Evolutionary conservation across 2,888 invertebrate genomes (phyloP).

Genomic region (Trissolcus brochymenae): DNA sequence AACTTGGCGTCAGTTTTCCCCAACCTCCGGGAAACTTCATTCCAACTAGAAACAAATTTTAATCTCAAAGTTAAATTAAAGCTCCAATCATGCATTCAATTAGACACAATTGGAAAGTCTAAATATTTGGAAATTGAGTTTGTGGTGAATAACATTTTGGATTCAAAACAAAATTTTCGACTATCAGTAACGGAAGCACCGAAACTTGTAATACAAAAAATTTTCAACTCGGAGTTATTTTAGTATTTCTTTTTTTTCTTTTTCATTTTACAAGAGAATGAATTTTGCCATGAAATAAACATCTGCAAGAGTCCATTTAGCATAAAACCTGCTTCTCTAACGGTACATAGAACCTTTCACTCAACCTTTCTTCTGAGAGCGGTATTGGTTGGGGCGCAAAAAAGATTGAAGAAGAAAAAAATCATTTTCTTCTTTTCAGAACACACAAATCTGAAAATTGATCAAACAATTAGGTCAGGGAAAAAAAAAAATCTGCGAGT

Average conservation of each 20-base stretch:
- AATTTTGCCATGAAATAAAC: not conserved
- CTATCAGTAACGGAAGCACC: not conserved
- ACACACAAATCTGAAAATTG: too few relatives aligned
- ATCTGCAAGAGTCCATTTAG: slow-evolving; percentile 39
- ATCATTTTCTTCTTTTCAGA: not conserved
- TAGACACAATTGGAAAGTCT: not conserved
- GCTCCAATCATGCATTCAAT: too few relatives aligned
- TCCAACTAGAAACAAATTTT: not conserved
- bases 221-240: not conserved
- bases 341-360: slow-evolving; percentile 52
- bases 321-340: slow-evolving; percentile 33
- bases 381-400: too few relatives aligned
- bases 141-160: not conserved
- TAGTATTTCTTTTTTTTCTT: not conserved
- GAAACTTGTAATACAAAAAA: not conserved
- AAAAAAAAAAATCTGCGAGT: not conserved
- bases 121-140: not conserved
- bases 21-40: too few relatives aligned
- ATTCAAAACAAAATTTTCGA: slow-evolving; percentile 4
- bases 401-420: too few relatives aligned
- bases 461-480: not conserved
- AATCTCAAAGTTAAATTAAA: not conserved
- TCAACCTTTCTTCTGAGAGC: slow-evolving; percentile 30
- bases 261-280: not conserved
- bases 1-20: too few relatives aligned